Evolutionary conservation across 2,113 vertebrate genomes (phyloP).

Genomic region (Psophia crepitans): DNA sequence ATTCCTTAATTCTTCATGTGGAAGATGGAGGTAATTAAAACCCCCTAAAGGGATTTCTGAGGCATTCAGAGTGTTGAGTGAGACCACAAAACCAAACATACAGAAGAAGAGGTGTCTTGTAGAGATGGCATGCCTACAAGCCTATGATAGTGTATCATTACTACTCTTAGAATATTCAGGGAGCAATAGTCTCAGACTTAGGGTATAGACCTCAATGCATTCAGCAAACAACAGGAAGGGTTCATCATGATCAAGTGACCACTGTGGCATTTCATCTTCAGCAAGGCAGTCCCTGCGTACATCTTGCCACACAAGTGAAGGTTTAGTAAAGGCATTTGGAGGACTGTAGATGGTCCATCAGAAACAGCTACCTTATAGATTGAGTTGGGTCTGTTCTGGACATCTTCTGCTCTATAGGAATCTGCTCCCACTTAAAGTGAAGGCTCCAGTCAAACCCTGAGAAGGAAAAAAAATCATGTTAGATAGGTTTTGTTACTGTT

Average conservation of each 20-base stretch:
- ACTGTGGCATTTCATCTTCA: neutral
- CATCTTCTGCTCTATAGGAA: conserved; percentile 98
- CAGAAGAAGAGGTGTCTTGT: neutral
- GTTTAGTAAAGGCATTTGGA: neutral
- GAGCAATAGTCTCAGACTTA: neutral
- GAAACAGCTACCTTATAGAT: conserved; percentile 84
- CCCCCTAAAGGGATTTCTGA: neutral
- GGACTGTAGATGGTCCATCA: neutral
- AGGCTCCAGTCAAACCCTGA: conserved; percentile 99
- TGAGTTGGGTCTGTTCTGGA: conserved; percentile 91
- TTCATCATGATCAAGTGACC: neutral
- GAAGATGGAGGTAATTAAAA: neutral
- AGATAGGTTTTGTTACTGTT: neutral
- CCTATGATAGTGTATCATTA: neutral
- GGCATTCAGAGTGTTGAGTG: neutral
- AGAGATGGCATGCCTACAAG: neutral
- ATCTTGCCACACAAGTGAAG: neutral
- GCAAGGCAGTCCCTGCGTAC: neutral
- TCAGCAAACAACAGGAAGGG: neutral
- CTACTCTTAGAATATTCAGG: neutral
- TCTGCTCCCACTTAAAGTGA: conserved; percentile 99
- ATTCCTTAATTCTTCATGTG: neutral
- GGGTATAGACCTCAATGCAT: neutral
- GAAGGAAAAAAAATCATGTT: neutral
- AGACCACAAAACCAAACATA: neutral